Percentiles rank a stretch among this genome's conserved stretches.
phyloP scores from a whole-genome alignment of 2,888 invertebrate species.

The Caradrina clavipalpis region DNA sequence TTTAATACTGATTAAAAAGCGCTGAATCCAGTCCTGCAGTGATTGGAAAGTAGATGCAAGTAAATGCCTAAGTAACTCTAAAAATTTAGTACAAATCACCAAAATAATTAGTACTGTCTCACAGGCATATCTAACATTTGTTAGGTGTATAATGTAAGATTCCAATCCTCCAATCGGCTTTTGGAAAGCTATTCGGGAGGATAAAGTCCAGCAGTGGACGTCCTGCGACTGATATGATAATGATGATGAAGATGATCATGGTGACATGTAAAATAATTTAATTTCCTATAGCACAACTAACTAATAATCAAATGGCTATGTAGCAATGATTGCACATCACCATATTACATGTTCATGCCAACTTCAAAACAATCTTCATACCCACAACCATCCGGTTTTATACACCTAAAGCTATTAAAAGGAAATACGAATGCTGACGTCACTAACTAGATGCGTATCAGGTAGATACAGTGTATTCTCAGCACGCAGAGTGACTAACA shows the following conservation, averaged over 20 bases:
- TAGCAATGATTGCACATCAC: neutral
- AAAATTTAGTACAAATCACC: too few relatives aligned
- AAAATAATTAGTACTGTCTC: neutral
- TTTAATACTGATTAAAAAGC: neutral
- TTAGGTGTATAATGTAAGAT: too few relatives aligned
- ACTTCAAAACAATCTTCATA: constrained; percentile 1
- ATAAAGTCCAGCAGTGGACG: too few relatives aligned
- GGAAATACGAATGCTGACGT: constrained; percentile 40
- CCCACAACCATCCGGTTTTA: constrained; percentile 24
- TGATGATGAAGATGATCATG: too few relatives aligned
- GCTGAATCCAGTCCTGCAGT: too few relatives aligned
- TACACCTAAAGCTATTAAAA: constrained; percentile 31
- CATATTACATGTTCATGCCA: neutral
- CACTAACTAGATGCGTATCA: constrained; percentile 56
- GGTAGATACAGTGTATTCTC: constrained; percentile 45
- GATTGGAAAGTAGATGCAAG: neutral
- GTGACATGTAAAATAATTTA: neutral
- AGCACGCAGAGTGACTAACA: constrained; percentile 57
- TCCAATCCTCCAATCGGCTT: too few relatives aligned
- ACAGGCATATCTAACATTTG: neutral
- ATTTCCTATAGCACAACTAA: neutral
- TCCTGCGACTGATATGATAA: too few relatives aligned
- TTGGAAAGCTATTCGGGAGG: too few relatives aligned
- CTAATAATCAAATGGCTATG: neutral
- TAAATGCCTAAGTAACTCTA: neutral